Evolutionary conservation across 2,888 invertebrate genomes (phyloP).

Genomic region (Autographa pulchrina): DNA sequence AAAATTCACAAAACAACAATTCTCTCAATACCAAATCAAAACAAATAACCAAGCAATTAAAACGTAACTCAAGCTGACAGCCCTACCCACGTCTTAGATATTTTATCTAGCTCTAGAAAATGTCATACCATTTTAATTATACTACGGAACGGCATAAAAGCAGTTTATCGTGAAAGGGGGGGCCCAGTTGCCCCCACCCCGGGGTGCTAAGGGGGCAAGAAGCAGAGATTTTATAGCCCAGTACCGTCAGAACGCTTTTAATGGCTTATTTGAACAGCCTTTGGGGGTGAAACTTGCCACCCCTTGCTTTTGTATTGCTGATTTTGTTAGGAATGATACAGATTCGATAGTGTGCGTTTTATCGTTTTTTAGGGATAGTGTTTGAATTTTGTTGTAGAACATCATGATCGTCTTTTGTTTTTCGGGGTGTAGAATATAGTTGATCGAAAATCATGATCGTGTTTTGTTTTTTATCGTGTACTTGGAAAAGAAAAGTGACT

Average conservation of each 20-base stretch:
- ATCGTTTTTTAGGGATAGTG: constrained; percentile 53
- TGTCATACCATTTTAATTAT: constrained; percentile 87
- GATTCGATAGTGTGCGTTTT: constrained; percentile 63
- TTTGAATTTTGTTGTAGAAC: constrained; percentile 13
- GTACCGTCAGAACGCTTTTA: constrained; percentile 87
- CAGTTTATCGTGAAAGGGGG: constrained; percentile 82
- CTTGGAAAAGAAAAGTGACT: too few relatives aligned
- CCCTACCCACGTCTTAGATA: constrained; percentile 66
- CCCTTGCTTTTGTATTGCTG: constrained; percentile 79
- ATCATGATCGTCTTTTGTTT: not conserved
- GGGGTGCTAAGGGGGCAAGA: constrained; percentile 81
- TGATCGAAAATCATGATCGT: too few relatives aligned
- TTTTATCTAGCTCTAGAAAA: constrained; percentile 80
- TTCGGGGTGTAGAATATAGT: not conserved
- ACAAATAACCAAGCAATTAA: constrained; percentile 25
- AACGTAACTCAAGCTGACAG: constrained; percentile 31
- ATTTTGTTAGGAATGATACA: constrained; percentile 85
- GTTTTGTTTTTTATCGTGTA: too few relatives aligned
- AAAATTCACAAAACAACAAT: not conserved
- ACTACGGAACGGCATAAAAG: constrained; percentile 86
- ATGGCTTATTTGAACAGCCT: constrained; percentile 88
- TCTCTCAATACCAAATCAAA: not conserved
- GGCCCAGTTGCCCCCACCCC: constrained; percentile 55
- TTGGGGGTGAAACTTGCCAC: constrained; percentile 77
- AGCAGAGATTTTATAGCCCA: constrained; percentile 89